Evolutionary conservation across 2,888 invertebrate genomes (phyloP).

Genomic region (Mermis nigrescens): DNA sequence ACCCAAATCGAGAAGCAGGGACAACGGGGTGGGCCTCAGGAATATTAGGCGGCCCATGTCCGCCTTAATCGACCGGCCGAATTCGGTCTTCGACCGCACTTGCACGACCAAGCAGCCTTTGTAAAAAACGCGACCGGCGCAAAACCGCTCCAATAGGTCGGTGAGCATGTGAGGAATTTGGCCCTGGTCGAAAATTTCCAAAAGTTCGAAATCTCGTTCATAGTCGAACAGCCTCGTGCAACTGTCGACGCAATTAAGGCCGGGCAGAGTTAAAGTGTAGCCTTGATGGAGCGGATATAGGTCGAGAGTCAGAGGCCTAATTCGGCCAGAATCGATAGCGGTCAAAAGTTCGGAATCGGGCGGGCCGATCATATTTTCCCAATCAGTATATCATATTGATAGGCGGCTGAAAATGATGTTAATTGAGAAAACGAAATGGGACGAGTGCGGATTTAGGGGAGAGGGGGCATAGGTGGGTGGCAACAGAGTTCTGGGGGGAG

Average conservation of each 20-base stretch:
- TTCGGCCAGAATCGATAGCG: neutral
- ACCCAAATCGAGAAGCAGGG: neutral
- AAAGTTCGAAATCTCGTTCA: neutral
- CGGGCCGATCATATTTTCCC: neutral
- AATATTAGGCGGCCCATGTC: neutral
- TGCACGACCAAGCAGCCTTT: neutral
- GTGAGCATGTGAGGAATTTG: neutral
- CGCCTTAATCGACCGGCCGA: too few relatives aligned
- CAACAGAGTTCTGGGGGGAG: too few relatives aligned
- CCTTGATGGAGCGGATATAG: neutral
- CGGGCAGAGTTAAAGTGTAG: slow-evolving; percentile 5
- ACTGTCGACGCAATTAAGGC: neutral
- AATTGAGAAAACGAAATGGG: too few relatives aligned
- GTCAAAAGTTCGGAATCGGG: neutral
- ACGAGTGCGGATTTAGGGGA: too few relatives aligned
- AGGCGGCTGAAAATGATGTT: too few relatives aligned
- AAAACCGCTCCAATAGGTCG: neutral
- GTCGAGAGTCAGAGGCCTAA: neutral
- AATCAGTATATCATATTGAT: too few relatives aligned
- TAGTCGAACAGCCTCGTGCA: slow-evolving; percentile 1
- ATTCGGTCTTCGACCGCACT: too few relatives aligned
- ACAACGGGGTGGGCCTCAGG: neutral
- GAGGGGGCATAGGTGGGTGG: too few relatives aligned
- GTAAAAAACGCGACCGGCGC: neutral
- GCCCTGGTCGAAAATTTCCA: neutral